Conservation (phyloP, 2,888 invertebrate species). For the Chouioia cunea region DNA sequence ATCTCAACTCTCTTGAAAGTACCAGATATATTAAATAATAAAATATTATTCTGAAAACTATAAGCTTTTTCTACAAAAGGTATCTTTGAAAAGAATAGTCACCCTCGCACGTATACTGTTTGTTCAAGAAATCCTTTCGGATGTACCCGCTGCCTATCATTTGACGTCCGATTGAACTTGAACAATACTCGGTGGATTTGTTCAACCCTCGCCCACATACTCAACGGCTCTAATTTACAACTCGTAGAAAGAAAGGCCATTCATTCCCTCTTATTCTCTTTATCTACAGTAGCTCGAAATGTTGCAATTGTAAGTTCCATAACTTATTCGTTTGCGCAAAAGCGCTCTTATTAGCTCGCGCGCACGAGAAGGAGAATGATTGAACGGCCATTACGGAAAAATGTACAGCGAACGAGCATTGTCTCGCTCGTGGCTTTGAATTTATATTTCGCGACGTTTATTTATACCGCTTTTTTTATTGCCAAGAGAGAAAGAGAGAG, state of each 20-base stretch:
- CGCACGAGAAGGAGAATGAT: constrained; percentile 16
- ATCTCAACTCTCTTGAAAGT: too few relatives aligned
- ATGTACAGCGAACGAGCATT: neutral
- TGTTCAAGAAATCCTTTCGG: constrained; percentile 10
- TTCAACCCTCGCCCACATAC: neutral
- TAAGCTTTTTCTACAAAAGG: neutral
- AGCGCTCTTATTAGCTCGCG: constrained; percentile 35
- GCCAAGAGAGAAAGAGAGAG: too few relatives aligned
- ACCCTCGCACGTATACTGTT: neutral
- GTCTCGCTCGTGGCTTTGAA: too few relatives aligned
- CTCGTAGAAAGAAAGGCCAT: constrained; percentile 14
- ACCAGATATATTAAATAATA: too few relatives aligned
- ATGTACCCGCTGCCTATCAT: constrained; percentile 1
- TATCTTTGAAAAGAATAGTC: neutral
- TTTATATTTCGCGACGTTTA: too few relatives aligned
- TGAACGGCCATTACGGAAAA: constrained; percentile 32
- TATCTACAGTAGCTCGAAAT: constrained; percentile 32
- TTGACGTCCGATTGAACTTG: constrained; percentile 20
- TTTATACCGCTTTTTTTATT: too few relatives aligned
- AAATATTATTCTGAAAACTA: neutral
- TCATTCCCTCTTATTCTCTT: neutral
- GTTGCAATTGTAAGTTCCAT: constrained; percentile 40
- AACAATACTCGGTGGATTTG: constrained; percentile 14
- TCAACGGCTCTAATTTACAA: constrained; percentile 30
- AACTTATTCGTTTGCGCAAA: constrained; percentile 42